A percentile compares a stretch with the other conserved stretches of the same genome.
phyloP scores from a whole-genome alignment of 2,888 invertebrate species.

The Dynastes grantii region DNA sequence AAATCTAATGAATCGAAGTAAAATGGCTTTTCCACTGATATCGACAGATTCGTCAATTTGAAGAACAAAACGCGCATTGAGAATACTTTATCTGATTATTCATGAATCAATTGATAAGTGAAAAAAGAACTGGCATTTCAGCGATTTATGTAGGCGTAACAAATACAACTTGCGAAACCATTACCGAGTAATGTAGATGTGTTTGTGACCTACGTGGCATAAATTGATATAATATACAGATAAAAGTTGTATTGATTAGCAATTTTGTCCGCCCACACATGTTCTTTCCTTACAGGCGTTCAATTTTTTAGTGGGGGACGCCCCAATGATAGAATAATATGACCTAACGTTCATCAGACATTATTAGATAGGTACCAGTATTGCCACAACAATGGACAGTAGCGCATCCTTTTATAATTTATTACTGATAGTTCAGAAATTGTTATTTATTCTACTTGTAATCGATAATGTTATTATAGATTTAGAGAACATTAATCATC shows the following conservation, averaged over 20 bases:
- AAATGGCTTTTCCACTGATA: too few relatives aligned
- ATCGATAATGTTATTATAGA: not conserved
- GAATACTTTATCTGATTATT: too few relatives aligned
- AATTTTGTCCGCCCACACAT: not conserved
- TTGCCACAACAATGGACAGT: not conserved
- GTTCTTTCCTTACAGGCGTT: not conserved
- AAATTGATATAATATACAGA: too few relatives aligned
- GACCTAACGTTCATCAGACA: not conserved
- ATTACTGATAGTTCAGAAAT: not conserved
- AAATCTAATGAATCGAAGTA: too few relatives aligned
- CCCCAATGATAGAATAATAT: not conserved
- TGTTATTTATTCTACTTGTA: slow-evolving; percentile 1
- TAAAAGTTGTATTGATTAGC: not conserved
- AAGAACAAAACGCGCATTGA: too few relatives aligned
- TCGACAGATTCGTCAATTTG: too few relatives aligned
- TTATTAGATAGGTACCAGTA: not conserved
- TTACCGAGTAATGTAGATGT: too few relatives aligned
- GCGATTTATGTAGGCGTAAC: too few relatives aligned
- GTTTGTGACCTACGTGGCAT: too few relatives aligned
- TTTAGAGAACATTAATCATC: not conserved
- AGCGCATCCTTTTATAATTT: slow-evolving; percentile 5
- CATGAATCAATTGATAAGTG: too few relatives aligned
- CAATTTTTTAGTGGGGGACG: not conserved
- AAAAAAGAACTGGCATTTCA: too few relatives aligned
- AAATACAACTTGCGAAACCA: too few relatives aligned